A percentile compares a stretch with the other conserved stretches of the same genome.
phyloP scores from a whole-genome alignment of 1,140 invertebrate genomes.

The Hydropsyche tenuis region DNA sequence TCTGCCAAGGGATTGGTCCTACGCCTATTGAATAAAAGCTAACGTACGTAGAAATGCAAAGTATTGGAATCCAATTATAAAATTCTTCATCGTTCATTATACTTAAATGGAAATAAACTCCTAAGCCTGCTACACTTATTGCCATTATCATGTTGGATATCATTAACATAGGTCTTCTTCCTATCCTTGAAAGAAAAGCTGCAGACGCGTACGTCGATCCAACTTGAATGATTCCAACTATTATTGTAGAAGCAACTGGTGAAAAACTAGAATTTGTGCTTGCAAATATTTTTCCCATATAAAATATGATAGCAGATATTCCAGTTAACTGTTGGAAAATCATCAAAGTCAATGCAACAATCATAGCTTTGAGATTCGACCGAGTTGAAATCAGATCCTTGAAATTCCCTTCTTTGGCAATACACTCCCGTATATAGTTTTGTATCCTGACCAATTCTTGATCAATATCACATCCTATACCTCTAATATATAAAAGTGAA shows the following conservation, averaged over 20 bases:
- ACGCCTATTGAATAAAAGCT: slow-evolving; percentile 58
- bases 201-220: slow-evolving; percentile 73
- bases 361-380: slow-evolving; percentile 62
- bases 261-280: slow-evolving; percentile 61
- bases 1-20: slow-evolving; percentile 73
- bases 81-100: slow-evolving; percentile 56
- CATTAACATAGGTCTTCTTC: slow-evolving; percentile 74
- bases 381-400: slow-evolving; percentile 58
- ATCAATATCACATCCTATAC: slow-evolving; percentile 72
- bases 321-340: slow-evolving; percentile 83
- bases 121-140: slow-evolving; percentile 65
- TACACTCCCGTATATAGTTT: slow-evolving; percentile 56
- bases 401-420: slow-evolving; percentile 57
- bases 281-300: slow-evolving; percentile 73
- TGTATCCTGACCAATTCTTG: slow-evolving; percentile 67
- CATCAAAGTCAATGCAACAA: slow-evolving; percentile 72
- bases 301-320: slow-evolving; percentile 82
- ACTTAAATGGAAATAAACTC: slow-evolving; percentile 69
- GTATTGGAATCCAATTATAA: slow-evolving; percentile 57
- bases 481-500: slow-evolving; percentile 71
- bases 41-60: slow-evolving; percentile 57
- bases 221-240: slow-evolving; percentile 75
- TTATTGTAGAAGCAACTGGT: slow-evolving; percentile 64
- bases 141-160: slow-evolving; percentile 69
- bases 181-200: slow-evolving; percentile 74